These are phyloP conservation scores for Falcunculus frontatus DNA, from an alignment of 2,113 vertebrate species.

Conservation along the genomic window DNA sequence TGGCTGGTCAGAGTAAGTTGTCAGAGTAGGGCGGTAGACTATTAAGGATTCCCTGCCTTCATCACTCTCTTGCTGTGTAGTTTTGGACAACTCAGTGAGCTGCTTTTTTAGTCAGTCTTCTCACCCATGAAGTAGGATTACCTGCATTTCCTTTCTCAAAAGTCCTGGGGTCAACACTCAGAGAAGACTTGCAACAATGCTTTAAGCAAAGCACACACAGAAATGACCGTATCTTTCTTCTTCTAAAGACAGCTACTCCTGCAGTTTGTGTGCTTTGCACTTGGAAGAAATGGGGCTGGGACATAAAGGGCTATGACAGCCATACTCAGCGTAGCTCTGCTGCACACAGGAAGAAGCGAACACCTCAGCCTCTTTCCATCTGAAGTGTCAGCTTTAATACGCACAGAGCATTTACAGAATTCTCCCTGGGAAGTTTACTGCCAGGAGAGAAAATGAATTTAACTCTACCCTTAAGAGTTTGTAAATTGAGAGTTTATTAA, in stretches of 20 bases:
- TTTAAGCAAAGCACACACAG: background rate
- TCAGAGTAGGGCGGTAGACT: background rate
- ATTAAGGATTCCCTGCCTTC: background rate
- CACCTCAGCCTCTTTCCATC: background rate
- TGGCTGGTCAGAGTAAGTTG: background rate
- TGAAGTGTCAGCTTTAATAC: background rate
- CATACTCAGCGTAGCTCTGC: rapidly evolving
- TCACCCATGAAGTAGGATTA: background rate
- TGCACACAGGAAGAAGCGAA: background rate
- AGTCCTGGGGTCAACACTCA: background rate
- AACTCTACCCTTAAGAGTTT: background rate
- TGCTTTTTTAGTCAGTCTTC: background rate
- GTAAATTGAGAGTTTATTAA: background rate
- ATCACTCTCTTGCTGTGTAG: background rate
- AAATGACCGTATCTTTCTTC: background rate
- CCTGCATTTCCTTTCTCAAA: background rate
- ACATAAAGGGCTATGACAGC: background rate
- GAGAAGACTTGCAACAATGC: background rate
- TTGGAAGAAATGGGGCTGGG: background rate
- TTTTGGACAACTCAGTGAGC: background rate
- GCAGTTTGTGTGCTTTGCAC: background rate
- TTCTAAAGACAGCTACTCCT: background rate
- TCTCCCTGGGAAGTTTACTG: background rate
- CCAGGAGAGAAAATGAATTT: background rate
- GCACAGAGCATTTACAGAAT: background rate